phyloP scores from a whole-genome alignment of 37 sponge, comb jelly and placozoan genomes.

The Mnemiopsis leidyi region DNA sequence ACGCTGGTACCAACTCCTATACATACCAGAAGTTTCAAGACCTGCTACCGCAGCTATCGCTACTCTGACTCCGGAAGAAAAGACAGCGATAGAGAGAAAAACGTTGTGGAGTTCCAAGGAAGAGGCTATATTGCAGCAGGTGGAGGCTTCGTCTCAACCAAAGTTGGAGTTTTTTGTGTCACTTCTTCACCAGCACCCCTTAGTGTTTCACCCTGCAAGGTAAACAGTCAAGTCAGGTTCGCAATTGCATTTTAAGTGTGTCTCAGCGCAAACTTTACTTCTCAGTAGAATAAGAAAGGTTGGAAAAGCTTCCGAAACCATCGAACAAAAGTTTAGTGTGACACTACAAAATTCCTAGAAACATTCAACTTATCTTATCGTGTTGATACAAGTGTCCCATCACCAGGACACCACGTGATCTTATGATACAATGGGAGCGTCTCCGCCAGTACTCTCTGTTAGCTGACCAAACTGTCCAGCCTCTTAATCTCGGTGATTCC shows the following conservation, averaged over 20 bases:
- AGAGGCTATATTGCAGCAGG: conserved; percentile 54
- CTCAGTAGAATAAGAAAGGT: too few species aligned
- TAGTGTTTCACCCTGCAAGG: conserved; percentile 51
- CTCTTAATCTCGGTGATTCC: conserved; percentile 30
- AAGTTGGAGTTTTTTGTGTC: conserved; percentile 53
- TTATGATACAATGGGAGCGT: conserved; percentile 55
- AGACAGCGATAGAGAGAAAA: conserved; percentile 52
- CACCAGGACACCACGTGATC: conserved; percentile 40
- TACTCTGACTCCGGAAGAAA: conserved; percentile 27
- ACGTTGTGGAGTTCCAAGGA: conserved; percentile 59
- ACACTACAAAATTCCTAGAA: too few species aligned
- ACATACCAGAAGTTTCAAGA: conserved; percentile 35
- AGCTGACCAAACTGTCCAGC: conserved; percentile 51
- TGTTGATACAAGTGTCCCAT: neutral
- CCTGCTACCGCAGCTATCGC: conserved; percentile 57
- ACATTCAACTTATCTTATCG: too few species aligned
- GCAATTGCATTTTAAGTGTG: too few species aligned
- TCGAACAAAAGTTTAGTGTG: too few species aligned
- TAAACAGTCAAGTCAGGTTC: too few species aligned
- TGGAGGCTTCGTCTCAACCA: conserved; percentile 65
- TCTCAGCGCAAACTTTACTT: too few species aligned
- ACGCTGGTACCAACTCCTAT: conserved; percentile 39
- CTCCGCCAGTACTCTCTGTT: conserved; percentile 50
- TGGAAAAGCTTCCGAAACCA: too few species aligned
- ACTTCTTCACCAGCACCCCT: conserved; percentile 54